Evolutionary conservation across 2,113 vertebrate species (phyloP).

Genomic region (Oreotragus oreotragus): DNA sequence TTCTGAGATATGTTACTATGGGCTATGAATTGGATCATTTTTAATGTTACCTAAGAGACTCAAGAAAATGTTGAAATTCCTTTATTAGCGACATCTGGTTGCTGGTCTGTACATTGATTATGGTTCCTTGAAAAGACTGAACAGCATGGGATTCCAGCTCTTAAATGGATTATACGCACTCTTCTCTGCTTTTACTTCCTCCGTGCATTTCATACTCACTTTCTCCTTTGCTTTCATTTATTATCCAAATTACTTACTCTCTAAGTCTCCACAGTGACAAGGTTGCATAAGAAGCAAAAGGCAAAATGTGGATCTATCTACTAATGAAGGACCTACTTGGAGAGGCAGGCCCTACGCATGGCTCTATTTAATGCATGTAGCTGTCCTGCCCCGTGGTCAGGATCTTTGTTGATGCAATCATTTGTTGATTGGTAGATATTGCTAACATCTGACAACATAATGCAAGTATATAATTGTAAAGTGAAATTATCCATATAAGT

Average conservation of each 20-base stretch:
- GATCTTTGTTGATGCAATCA: neutral
- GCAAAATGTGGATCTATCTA: neutral
- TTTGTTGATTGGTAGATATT: neutral
- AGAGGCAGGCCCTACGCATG: neutral
- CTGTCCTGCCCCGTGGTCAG: neutral
- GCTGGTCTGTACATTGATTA: neutral
- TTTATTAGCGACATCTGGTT: neutral
- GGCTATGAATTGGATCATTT: neutral
- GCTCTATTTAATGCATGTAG: neutral
- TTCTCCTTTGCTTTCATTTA: neutral
- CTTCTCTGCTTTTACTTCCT: neutral
- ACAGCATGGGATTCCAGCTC: neutral
- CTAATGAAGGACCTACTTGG: neutral
- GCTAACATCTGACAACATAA: neutral
- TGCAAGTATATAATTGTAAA: neutral
- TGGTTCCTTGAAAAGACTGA: neutral
- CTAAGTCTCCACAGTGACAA: neutral
- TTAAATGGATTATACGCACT: accelerated
- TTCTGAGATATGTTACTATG: neutral
- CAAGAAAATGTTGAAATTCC: neutral
- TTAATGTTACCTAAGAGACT: neutral
- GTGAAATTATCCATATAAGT: neutral
- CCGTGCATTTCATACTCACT: neutral
- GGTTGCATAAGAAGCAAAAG: neutral
- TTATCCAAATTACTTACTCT: neutral